phyloP scores from a whole-genome alignment of 2,888 invertebrate genomes.

The Neoscelio sp. region DNA sequence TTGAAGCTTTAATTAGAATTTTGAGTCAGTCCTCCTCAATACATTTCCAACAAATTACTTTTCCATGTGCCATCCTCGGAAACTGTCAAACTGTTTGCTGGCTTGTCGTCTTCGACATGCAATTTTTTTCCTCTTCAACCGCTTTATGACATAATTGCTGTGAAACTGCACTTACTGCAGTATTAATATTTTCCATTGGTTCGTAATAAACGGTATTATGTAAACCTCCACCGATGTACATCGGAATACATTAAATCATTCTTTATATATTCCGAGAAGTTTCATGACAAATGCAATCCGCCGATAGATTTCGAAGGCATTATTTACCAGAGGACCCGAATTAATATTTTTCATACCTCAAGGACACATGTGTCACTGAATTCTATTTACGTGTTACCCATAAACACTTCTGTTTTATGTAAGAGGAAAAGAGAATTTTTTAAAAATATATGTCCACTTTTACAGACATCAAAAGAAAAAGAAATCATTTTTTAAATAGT shows the following conservation, averaged over 20 bases:
- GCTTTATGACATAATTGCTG: constrained; percentile 63
- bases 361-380: constrained; percentile 48
- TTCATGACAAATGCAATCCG: constrained; percentile 73
- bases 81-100: too few relatives aligned
- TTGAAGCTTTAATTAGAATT: constrained; percentile 23
- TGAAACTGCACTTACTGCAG: constrained; percentile 58
- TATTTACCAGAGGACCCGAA: constrained; percentile 69
- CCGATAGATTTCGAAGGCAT: constrained; percentile 73
- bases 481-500: too few relatives aligned
- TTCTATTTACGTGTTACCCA: too few relatives aligned
- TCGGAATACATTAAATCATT: constrained; percentile 74
- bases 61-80: too few relatives aligned
- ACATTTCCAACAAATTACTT: constrained; percentile 4
- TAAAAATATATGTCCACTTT: too few relatives aligned
- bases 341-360: constrained; percentile 68
- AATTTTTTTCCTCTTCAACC: too few relatives aligned
- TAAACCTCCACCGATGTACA: constrained; percentile 72
- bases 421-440: too few relatives aligned
- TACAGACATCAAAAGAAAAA: too few relatives aligned
- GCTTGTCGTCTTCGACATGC: too few relatives aligned
- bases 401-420: too few relatives aligned
- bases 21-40: constrained; percentile 16
- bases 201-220: too few relatives aligned
- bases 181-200: too few relatives aligned
- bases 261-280: constrained; percentile 71